Percentiles rank a stretch among this genome's conserved stretches.
phyloP scores from a whole-genome alignment of 2,888 invertebrate species.

The Imbricaverruca yamaguchii region DNA sequence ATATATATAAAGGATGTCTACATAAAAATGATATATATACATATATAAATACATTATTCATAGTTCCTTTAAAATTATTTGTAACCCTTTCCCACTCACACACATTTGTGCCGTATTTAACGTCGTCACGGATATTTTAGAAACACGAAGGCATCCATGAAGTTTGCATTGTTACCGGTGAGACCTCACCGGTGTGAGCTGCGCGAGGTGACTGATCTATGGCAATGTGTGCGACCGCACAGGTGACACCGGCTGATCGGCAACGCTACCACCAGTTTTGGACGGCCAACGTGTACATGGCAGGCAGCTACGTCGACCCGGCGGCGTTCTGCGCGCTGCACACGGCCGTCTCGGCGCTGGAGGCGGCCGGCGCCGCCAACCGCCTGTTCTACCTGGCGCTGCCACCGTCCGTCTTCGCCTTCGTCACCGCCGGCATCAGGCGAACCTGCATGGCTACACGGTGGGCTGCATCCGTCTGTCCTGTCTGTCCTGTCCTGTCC shows the following conservation, averaged over 20 bases:
- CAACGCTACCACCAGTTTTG: conserved; percentile 74
- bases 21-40: too few species aligned
- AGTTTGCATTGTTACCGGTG: too few species aligned
- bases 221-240: conserved; percentile 38
- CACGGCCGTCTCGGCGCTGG: conserved; percentile 59
- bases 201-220: too few species aligned
- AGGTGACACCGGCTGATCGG: conserved; percentile 65
- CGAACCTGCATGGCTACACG: conserved; percentile 71
- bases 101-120: too few species aligned
- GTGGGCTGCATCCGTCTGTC: conserved; percentile 42
- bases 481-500: too few species aligned
- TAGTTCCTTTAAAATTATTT: too few species aligned
- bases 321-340: conserved; percentile 74
- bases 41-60: too few species aligned
- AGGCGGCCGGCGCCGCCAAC: conserved; percentile 60
- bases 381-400: conserved; percentile 94
- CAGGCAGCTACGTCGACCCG: conserved; percentile 75
- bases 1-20: too few species aligned
- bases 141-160: too few species aligned
- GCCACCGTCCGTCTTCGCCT: conserved; percentile 89
- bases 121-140: too few species aligned
- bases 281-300: conserved; percentile 70
- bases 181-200: too few species aligned
- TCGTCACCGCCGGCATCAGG: conserved; percentile 77
- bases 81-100: too few species aligned